These are phyloP conservation scores for Panagrolaimus sp. DNA, from an alignment of 1,140 invertebrate genomes.

Conservation along the genomic window DNA sequence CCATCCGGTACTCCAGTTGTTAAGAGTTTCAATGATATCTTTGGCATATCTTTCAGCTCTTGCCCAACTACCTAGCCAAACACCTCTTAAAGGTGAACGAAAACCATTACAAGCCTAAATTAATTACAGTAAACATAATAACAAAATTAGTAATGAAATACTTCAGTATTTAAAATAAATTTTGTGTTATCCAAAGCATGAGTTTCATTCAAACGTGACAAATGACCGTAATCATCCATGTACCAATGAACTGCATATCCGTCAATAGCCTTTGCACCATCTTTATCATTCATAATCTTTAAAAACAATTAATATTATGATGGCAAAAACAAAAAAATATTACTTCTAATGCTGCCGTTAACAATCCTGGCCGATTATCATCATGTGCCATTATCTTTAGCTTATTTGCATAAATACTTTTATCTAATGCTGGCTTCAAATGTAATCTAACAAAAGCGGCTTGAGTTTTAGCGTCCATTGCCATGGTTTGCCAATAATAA, in stretches of 20 bases:
- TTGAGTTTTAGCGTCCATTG: constrained; percentile 66
- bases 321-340: neutral
- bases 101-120: constrained; percentile 39
- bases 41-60: constrained; percentile 68
- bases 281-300: constrained; percentile 62
- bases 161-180: constrained; percentile 73
- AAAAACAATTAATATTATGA: constrained; percentile 18
- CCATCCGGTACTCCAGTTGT: constrained; percentile 42
- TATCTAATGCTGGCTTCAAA: constrained; percentile 66
- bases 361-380: constrained; percentile 61
- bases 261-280: constrained; percentile 68
- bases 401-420: constrained; percentile 63
- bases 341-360: constrained; percentile 64
- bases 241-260: constrained; percentile 80
- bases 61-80: constrained; percentile 70
- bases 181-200: constrained; percentile 67
- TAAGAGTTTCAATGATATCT: constrained; percentile 65
- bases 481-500: constrained; percentile 69
- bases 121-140: neutral
- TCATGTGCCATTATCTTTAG: constrained; percentile 53
- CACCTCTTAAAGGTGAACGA: constrained; percentile 48
- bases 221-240: constrained; percentile 62
- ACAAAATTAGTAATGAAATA: constrained; percentile 46
- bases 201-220: constrained; percentile 62
- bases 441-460: constrained; percentile 67